Base-by-base conservation (phyloP, 2,888 invertebrate species). In the Melanchra persicariae region DNA sequence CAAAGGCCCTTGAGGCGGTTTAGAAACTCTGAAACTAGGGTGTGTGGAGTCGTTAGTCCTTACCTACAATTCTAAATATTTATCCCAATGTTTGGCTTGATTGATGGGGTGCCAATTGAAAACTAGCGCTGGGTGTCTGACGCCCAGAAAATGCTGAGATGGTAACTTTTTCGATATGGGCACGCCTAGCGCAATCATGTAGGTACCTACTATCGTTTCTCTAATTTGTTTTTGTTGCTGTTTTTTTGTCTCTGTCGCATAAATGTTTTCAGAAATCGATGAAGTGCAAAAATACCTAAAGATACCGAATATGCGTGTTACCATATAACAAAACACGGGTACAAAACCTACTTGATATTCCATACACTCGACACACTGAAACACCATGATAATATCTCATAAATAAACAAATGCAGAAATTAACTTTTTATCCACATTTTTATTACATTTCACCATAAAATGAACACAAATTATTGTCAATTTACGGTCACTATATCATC, bases 371-470 rank as follows among this genome's bases (percentile, higher is more conserved):
- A 52, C 19, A 54, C 47, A 54, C 9, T 51, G 26, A 59, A 51
- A 55, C 6, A 61, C 52, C 34, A 49, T 45, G 43, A 49, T 40
- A 61, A 12, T 43, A 64, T 19, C 45, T 55, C 52, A 43, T 79
- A 58, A 58, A 72, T 72, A 72, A 65, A 64, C 24, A 37, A 61
- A 12, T 26, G 19, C 30, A 57, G 22, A 71, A 63, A 54, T 61
- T 49, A 65, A 58, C 57, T 64, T 71, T 34, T 81, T 77, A 66
- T 66, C 59, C 19, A 37, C 62, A 60, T 70, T 81, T 76, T 70
- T 58, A 67, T 58, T 52, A 26, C 37, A 72, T 68, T 70, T 61
- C 58, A 59, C 24, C 37, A 59, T 77, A 64, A 64, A 81, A 57
- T 47, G 1, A 62, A 59, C 66, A 30, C 60, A 37, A 68, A 65